Conservation (phyloP, 1,140 invertebrate genomes). For the Nixonia krombeini region DNA sequence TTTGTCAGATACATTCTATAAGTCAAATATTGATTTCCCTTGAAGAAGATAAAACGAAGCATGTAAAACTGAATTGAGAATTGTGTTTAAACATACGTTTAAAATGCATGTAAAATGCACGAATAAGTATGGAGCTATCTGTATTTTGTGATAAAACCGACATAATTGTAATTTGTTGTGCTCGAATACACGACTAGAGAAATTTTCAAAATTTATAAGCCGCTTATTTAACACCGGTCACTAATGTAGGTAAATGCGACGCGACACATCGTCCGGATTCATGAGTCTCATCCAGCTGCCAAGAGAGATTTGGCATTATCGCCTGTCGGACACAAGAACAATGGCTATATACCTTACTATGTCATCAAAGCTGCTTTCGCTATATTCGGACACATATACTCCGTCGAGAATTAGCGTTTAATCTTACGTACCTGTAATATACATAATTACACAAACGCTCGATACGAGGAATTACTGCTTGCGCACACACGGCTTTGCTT, state of each 20-base stretch:
- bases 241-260: constrained; percentile 34
- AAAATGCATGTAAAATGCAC: too few species aligned
- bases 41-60: too few species aligned
- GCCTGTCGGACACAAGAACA: constrained; percentile 37
- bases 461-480: constrained; percentile 27
- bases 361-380: constrained; percentile 34
- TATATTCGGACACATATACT: constrained; percentile 2
- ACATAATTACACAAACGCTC: constrained; percentile 4
- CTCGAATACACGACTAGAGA: constrained; percentile 9
- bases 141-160: too few species aligned
- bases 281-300: constrained; percentile 36
- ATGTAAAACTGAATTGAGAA: too few species aligned
- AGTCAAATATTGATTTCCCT: too few species aligned
- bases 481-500: constrained; percentile 35
- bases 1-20: too few species aligned
- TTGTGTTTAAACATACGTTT: too few species aligned
- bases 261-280: constrained; percentile 14
- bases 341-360: constrained; percentile 34
- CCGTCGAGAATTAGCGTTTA: constrained; percentile 9
- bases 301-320: constrained; percentile 43
- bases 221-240: constrained; percentile 28
- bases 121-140: too few species aligned
- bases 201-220: constrained; percentile 30
- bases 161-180: too few species aligned
- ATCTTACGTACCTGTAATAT: constrained; percentile 14